Conservation (phyloP, 1,140 invertebrate genomes). For the Bombus sibiricus region DNA sequence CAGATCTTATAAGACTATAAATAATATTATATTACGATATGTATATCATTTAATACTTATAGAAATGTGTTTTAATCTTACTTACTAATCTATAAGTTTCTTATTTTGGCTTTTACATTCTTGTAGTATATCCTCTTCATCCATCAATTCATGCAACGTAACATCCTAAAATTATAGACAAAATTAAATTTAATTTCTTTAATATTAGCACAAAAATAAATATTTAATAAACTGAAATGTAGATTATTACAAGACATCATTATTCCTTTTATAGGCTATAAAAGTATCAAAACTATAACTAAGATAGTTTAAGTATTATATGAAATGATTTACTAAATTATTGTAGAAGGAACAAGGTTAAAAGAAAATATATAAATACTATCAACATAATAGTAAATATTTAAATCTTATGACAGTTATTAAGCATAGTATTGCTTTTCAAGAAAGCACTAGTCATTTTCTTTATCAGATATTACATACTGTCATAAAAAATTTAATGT, state of each 20-base stretch:
- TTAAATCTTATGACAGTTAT: not conserved
- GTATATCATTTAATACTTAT: constrained; percentile 8
- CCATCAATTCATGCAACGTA: constrained; percentile 93
- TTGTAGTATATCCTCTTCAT: constrained; percentile 97
- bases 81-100: constrained; percentile 96
- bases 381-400: not conserved
- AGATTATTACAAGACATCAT: not conserved
- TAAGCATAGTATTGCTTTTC: not conserved
- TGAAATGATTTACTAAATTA: not conserved
- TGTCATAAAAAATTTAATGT: not conserved
- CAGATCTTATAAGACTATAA: constrained; percentile 91
- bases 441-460: not conserved
- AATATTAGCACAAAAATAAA: not conserved
- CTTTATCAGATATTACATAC: too few relatives aligned
- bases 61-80: constrained; percentile 62
- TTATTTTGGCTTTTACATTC: constrained; percentile 97
- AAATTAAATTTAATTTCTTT: constrained; percentile 15
- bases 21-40: constrained; percentile 55
- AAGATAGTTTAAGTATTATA: not conserved
- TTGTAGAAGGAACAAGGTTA: not conserved
- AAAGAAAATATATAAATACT: not conserved
- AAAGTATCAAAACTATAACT: not conserved
- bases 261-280: not conserved
- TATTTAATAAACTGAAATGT: not conserved
- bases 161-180: constrained; percentile 88